Evolutionary conservation across 1,140 invertebrate species (phyloP).

Genomic region (Drosophila oshimai): DNA sequence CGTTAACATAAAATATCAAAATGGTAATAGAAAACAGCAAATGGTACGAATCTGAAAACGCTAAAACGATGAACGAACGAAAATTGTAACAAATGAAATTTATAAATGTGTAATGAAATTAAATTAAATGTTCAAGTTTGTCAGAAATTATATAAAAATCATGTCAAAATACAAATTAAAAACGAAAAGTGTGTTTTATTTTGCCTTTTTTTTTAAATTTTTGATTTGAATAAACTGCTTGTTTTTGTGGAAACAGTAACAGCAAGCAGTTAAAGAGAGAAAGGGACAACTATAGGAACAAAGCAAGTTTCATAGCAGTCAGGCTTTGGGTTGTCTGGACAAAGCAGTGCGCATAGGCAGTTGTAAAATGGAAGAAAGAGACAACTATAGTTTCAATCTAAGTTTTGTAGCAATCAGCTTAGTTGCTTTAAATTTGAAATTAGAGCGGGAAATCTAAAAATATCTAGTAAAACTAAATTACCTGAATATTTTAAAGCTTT

Average conservation of each 20-base stretch:
- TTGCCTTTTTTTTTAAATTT: neutral
- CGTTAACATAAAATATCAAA: constrained; percentile 40
- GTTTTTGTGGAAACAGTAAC: neutral
- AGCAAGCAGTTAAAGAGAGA: no score
- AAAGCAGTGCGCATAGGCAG: neutral
- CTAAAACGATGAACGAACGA: constrained; percentile 42
- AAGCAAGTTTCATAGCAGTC: no score
- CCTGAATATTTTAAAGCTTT: constrained; percentile 25
- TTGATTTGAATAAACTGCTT: neutral
- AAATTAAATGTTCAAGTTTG: constrained; percentile 81
- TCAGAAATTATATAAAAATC: constrained; percentile 75
- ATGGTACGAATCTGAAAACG: constrained; percentile 8
- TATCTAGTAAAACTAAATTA: neutral
- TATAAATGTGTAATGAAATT: constrained; percentile 74
- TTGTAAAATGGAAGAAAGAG: neutral
- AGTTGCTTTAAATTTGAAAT: neutral
- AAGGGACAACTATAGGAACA: neutral
- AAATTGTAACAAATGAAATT: constrained; percentile 76
- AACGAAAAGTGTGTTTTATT: neutral
- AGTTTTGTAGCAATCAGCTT: neutral
- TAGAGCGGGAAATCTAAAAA: neutral
- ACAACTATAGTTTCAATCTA: neutral
- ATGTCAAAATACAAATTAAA: constrained; percentile 54
- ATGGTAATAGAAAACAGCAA: constrained; percentile 1
- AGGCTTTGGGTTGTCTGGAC: no score